Evolutionary conservation across 2,888 invertebrate genomes (phyloP).

Genomic region (Parnassius orleans): DNA sequence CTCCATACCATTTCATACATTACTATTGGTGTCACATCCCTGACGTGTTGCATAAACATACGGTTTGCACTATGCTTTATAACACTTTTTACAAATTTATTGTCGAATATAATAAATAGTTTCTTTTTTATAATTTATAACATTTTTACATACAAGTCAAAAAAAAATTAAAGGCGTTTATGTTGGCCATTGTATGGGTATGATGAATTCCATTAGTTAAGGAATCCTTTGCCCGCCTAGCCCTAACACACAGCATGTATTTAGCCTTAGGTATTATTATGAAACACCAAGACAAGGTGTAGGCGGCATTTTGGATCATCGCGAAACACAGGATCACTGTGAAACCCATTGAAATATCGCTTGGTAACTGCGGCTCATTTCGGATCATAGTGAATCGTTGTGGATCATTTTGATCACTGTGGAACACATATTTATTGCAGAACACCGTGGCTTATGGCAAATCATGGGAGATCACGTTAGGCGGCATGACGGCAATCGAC

Average conservation of each 20-base stretch:
- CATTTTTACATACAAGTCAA: not conserved
- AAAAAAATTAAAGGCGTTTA: too few species aligned
- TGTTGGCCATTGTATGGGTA: too few species aligned
- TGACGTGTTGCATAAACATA: not conserved
- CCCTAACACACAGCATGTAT: constrained; percentile 11
- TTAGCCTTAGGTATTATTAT: not conserved
- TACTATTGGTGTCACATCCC: too few species aligned
- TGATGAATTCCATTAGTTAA: too few species aligned
- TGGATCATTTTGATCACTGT: not conserved
- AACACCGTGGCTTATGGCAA: constrained; percentile 1
- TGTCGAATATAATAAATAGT: constrained; percentile 2
- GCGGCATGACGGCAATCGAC: constrained; percentile 67
- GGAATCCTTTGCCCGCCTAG: too few species aligned
- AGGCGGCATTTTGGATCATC: not conserved
- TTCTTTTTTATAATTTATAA: constrained; percentile 2
- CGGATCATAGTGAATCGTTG: not conserved
- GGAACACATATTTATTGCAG: constrained; percentile 2
- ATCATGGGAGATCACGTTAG: constrained; percentile 59
- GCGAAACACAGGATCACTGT: not conserved
- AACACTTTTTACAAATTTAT: constrained; percentile 7
- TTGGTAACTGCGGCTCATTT: not conserved
- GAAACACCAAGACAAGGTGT: not conserved
- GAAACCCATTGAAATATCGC: not conserved
- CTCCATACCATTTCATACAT: too few species aligned
- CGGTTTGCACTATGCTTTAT: not conserved